phyloP scores from a whole-genome alignment of 2,113 vertebrate species.

The Melanocharis versteri region DNA sequence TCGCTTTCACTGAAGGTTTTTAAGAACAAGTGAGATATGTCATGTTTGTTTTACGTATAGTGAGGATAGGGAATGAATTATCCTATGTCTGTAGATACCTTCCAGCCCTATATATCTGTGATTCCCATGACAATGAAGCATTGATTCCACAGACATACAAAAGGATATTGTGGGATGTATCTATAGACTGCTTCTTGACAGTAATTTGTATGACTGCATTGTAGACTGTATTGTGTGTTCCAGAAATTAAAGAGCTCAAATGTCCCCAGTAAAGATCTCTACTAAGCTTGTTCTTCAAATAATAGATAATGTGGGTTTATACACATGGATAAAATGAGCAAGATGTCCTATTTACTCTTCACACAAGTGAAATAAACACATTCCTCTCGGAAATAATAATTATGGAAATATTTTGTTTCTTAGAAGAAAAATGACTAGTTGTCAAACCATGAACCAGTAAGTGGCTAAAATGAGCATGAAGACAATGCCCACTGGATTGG shows the following conservation, averaged over 20 bases:
- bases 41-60: slow-evolving; percentile 26
- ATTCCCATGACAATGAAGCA: slow-evolving; percentile 27
- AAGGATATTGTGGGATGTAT: background rate
- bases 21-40: slow-evolving; percentile 37
- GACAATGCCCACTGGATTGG: background rate
- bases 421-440: background rate
- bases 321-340: background rate
- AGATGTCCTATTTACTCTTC: background rate
- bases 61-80: slow-evolving; percentile 22
- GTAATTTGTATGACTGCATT: background rate
- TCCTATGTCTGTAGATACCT: slow-evolving; percentile 7
- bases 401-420: background rate
- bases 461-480: background rate
- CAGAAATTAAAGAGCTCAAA: background rate
- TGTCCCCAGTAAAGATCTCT: background rate
- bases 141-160: slow-evolving; percentile 1
- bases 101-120: background rate
- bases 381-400: background rate
- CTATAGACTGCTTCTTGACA: background rate
- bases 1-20: slow-evolving; percentile 6
- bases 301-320: background rate
- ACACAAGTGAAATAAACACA: background rate
- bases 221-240: background rate
- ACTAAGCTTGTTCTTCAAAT: background rate
- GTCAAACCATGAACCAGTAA: background rate